Conservation (phyloP, 2,888 invertebrate species). For the Anthrax anthrax region DNA sequence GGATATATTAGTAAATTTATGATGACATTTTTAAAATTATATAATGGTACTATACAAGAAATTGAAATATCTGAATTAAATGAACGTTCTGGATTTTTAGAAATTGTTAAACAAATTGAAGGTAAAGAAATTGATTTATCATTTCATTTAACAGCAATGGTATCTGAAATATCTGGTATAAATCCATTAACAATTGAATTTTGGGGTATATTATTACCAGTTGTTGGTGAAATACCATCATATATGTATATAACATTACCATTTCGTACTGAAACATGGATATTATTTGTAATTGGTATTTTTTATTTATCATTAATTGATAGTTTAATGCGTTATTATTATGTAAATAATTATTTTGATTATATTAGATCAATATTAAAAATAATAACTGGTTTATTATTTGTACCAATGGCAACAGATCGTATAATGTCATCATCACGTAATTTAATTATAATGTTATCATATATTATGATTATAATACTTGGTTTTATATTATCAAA, state of each 20-base stretch:
- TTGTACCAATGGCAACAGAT: too few species aligned
- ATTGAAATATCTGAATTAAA: not conserved
- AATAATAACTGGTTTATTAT: not conserved
- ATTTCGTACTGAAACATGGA: not conserved
- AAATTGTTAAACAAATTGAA: not conserved
- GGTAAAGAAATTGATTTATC: not conserved
- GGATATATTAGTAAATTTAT: not conserved
- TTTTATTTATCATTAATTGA: not conserved
- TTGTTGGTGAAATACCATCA: not conserved
- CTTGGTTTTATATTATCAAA: not conserved
- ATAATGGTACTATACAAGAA: not conserved
- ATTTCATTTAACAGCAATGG: not conserved
- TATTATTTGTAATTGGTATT: not conserved
- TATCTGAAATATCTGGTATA: not conserved
- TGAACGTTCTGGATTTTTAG: not conserved
- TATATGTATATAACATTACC: not conserved
- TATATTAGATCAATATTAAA: not conserved
- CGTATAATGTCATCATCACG: not conserved
- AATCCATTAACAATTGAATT: not conserved
- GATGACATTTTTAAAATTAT: not conserved
- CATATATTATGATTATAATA: not conserved
- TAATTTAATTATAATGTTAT: not conserved
- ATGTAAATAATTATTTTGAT: not conserved
- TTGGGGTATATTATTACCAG: not conserved
- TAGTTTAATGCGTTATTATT: not conserved